These are phyloP conservation scores for Diuraphis noxia DNA, from an alignment of 1,140 invertebrate genomes.

Conservation along the genomic window DNA sequence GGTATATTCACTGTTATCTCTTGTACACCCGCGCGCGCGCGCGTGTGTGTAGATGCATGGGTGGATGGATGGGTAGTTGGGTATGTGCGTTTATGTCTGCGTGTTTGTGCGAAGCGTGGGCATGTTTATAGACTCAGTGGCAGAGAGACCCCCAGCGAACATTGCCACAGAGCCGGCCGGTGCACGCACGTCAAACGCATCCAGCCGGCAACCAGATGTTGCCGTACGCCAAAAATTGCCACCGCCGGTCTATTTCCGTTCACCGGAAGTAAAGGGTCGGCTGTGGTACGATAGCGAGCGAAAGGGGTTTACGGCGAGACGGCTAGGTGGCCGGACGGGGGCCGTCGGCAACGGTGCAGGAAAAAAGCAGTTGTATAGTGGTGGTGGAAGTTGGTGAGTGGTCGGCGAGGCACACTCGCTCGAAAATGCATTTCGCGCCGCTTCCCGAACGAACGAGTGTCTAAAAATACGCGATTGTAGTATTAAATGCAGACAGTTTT, in stretches of 20 bases:
- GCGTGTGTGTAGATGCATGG: too few species aligned
- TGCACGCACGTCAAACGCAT: constrained; percentile 26
- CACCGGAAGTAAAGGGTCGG: constrained; percentile 40
- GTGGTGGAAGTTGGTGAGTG: background rate
- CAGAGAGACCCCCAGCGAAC: constrained; percentile 30
- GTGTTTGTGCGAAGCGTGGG: background rate
- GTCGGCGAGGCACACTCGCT: background rate
- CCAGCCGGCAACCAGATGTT: constrained; percentile 51
- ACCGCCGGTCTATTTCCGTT: constrained; percentile 46
- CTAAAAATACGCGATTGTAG: constrained; percentile 38
- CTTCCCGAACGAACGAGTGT: background rate
- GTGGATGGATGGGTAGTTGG: background rate
- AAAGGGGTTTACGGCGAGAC: background rate
- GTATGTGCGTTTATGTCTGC: background rate
- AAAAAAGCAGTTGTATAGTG: too few species aligned
- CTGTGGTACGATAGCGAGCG: background rate
- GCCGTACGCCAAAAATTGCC: constrained; percentile 47
- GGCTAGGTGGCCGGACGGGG: background rate
- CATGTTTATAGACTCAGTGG: background rate
- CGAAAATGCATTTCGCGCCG: constrained; percentile 46
- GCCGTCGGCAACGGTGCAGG: background rate
- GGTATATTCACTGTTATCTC: background rate
- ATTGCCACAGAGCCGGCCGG: background rate
- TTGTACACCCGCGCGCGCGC: background rate
- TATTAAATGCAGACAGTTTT: constrained; percentile 22